Conservation (phyloP, 2,888 invertebrate genomes). For the Yponomeuta malinellus region DNA sequence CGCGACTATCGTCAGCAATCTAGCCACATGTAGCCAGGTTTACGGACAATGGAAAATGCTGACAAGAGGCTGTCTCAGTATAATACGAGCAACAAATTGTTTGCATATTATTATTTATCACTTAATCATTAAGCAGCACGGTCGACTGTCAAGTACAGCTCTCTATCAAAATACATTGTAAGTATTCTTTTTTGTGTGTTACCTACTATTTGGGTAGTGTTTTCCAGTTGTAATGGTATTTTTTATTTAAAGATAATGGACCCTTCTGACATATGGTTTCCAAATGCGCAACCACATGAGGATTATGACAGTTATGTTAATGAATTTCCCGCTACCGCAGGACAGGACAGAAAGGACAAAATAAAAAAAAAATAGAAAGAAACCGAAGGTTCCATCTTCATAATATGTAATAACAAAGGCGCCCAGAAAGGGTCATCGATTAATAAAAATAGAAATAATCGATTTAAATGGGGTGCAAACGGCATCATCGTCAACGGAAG, state of each 20-base stretch:
- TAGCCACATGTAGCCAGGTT: background rate
- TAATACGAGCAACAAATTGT: too few relatives aligned
- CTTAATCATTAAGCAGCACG: too few relatives aligned
- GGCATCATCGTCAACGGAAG: background rate
- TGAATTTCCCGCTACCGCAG: background rate
- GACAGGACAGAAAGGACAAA: background rate
- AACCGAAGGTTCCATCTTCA: background rate
- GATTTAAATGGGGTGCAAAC: background rate
- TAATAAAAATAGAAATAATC: background rate
- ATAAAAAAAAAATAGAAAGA: background rate
- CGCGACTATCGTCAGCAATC: background rate
- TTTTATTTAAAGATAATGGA: background rate
- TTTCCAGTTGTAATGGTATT: background rate
- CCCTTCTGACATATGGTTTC: background rate
- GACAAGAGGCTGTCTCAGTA: background rate
- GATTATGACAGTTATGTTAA: background rate
- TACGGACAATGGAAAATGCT: background rate
- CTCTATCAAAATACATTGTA: too few relatives aligned
- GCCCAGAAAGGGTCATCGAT: background rate
- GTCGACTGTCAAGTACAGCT: too few relatives aligned
- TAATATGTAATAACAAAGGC: background rate
- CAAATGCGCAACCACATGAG: background rate
- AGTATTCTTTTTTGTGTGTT: too few relatives aligned
- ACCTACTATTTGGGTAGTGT: too few relatives aligned
- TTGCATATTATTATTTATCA: too few relatives aligned